Base-by-base conservation (phyloP, 2,797 vertebrate genomes). In the Danio choprae region DNA sequence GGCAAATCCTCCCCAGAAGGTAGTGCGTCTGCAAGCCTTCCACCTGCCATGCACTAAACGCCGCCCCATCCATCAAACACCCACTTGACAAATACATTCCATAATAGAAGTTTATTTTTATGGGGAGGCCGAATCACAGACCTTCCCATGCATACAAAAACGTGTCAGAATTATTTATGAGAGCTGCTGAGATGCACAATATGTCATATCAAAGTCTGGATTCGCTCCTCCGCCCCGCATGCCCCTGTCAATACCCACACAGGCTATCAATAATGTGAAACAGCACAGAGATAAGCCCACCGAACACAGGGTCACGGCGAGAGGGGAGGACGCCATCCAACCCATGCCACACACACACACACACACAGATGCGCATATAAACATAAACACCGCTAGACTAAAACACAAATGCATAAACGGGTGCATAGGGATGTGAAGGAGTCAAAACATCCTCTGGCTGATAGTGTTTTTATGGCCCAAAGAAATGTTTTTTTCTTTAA, bases 21-120 rank as follows among this genome's bases (percentile, higher is more conserved):
- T 96, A 94, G 93, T 94, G 95, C 95, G 95, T 95, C 95, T 94
- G 92, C 93, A 69, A 90, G 95, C 95, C 96, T 95, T 97, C 96
- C 93, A 96, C 95, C 97, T 98, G 98, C 97, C 97, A 97, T 94
- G 93, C 96, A 95, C 96, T 96, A 97, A 98, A 97, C 92, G 93
- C 94, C 91, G 96, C 94, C 94, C 96, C 97, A 99, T 99, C 97
- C 97, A 99, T 99, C 98, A 99, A 93, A 83, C 92, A 95, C 94
- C 95, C 96, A 96, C 96, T 98, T 99, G 98, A 99, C 98, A 99
- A 99, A 98, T 98, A 98, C 97, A 97, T 99, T 98, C 97, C 97
- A 99, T 99, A 99, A 99, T 99, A 98, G 97, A 98, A 98, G 97
- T 99, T 99, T 99, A 99, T 99, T 99, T 98, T 98, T 98, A 98